Evolutionary conservation across 2,888 invertebrate species (phyloP).

Genomic region (Dryobotodes eremita): DNA sequence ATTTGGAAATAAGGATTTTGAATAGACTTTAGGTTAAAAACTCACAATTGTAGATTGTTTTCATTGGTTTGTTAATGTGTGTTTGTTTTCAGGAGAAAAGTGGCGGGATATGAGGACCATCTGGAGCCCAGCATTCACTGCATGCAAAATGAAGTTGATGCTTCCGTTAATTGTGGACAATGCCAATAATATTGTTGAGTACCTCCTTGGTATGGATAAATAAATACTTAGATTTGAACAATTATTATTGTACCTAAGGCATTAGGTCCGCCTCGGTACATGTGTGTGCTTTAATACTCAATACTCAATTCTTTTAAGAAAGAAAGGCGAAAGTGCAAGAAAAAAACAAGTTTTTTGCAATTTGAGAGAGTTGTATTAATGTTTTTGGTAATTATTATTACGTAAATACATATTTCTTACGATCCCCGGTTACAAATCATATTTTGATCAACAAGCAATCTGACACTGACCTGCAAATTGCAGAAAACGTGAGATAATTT

Average conservation of each 20-base stretch:
- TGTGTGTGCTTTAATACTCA: not conserved
- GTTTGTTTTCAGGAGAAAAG: constrained; percentile 79
- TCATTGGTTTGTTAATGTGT: not conserved
- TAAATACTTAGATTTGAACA: not conserved
- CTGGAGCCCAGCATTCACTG: constrained; percentile 90
- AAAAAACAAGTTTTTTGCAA: too few relatives aligned
- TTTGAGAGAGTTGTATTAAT: not conserved
- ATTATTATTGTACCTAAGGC: not conserved
- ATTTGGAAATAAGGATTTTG: not conserved
- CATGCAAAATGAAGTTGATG: constrained; percentile 90
- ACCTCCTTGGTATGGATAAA: constrained; percentile 75
- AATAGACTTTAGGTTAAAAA: not conserved
- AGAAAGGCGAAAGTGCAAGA: too few relatives aligned
- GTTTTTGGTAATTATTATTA: not conserved
- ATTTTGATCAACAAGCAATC: not conserved
- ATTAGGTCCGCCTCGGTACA: not conserved
- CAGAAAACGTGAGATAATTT: not conserved
- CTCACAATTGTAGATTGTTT: not conserved
- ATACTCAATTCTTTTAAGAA: too few relatives aligned
- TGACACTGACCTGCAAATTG: too few relatives aligned
- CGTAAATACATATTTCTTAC: not conserved
- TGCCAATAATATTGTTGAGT: constrained; percentile 75
- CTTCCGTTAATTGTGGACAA: constrained; percentile 85
- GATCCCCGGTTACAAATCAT: not conserved
- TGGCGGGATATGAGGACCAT: constrained; percentile 89